Evolutionary conservation across 2,888 invertebrate genomes (phyloP), one percentile per base, ranked within the genome.

Genomic region (Amphipoea oculea): DNA sequence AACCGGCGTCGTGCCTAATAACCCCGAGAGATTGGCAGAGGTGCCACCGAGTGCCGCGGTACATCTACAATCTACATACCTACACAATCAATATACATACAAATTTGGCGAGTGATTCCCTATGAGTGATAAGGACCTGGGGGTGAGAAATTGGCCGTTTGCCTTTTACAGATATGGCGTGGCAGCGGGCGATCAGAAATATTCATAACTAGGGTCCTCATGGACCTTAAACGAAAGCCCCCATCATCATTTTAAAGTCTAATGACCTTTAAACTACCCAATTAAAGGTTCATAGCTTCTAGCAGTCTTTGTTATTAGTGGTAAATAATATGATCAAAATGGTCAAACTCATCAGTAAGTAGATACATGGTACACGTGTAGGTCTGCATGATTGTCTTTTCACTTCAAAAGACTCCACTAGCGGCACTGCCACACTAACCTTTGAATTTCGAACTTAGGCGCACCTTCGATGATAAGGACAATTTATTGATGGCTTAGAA

Each of bases 1-100:
- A 83, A 84, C 83, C 85, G 81, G 70, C 69, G 81, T 82, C 82
- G 84, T 83, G 79, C 84, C 84, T 82, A 82, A 82, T 82, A 82
- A 85, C 83, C 67, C 81, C 85, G 70, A 51, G 75, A 83, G 79
- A 79, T 83, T 80, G 84, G 84, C 65, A 80, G 80, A 75, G 84
- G 75, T 75, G 75, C 71, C 80, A 75, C 83, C 81, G 85, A 65
- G 63, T 40, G 60, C 54, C 82, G 54, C 45, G 81, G 57, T 65
- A 69, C 85, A 65, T 51, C 45, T 42, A 80, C 57, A 79, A 65
- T 51, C 45, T 42, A 80, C 57, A 79, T 84, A 66, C 57, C 63
- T 48, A 69, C 48, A 29, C 11, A 29, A 17, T n/a, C 29, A 63
- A 40, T 70, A 65, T 51, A 76, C 62, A 72, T 57, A 69, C 60